Base-by-base conservation (phyloP, 1,140 invertebrate genomes). In the Papilio helenus region DNA sequence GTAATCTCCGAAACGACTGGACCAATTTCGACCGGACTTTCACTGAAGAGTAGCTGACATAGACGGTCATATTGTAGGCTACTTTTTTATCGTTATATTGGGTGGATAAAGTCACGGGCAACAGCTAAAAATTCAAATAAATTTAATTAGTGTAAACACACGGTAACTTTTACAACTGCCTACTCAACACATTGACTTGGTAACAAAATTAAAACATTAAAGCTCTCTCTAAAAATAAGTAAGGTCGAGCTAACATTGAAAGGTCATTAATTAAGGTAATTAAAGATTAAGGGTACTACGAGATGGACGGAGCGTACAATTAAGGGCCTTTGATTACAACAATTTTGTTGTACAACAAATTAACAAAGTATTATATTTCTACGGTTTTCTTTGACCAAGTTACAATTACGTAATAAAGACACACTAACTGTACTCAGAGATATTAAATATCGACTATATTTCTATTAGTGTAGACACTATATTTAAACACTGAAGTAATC, bases 211-310 rank as follows among this genome's bases (percentile, higher is more conserved):
- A 58, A 20, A 20, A 9, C 51, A 42, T 73, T 77, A 61, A 74
- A 68, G 20, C 8, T 34, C 16, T 72, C 58, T 61, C 71, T 42
- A 72, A 73, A 71, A 78, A 72, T 76, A 82, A 61, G 65, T 79
- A 39, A 46, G 39, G 79, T 79, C 81, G 72, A 51, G 72, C 68
- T 77, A 49, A 77, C 79, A 82, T 80, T 82, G 73, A 39, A 51
- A 72, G 39, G 79, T 44, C 81, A 79, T 82, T 82, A 82, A 82
- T 82, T 79, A 79, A 76, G 20, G 74, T 82, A 80, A 82, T 79
- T 79, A 79, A 82, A 82, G 81, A 82, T 82, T 68, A 77, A 49
- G 44, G 72, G 72, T 73, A 79, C 72, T 61, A 26, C 20, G 58
- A 26, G 78, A 82, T 58, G 76, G 79, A 55, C 81, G 74, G 39